phyloP scores from a whole-genome alignment of 2,797 vertebrate genomes.

The Scomberomorus guttatus region DNA sequence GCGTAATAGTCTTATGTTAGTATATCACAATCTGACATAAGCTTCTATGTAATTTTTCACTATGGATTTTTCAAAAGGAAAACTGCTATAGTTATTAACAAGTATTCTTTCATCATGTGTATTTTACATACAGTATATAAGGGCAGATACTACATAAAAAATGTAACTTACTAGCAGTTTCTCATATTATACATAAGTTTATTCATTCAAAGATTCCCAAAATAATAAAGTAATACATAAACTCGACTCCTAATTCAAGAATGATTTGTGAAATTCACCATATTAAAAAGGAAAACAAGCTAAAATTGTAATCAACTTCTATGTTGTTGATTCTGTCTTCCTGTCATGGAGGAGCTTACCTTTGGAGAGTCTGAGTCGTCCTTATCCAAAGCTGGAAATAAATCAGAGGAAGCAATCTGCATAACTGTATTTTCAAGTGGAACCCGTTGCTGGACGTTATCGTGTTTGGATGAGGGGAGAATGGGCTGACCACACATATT shows the following conservation, averaged over 20 bases:
- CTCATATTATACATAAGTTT: background rate
- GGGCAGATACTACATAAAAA: background rate
- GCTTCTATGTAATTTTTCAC: background rate
- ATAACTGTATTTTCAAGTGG: conserved; percentile 75
- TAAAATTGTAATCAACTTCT: background rate
- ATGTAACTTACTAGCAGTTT: background rate
- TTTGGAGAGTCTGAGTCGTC: conserved; percentile 63
- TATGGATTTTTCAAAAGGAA: background rate
- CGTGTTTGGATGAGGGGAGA: conserved; percentile 63
- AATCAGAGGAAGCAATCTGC: conserved; percentile 60
- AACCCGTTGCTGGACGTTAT: conserved; percentile 65
- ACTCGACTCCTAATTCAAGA: background rate
- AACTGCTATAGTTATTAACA: background rate
- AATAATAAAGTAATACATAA: background rate
- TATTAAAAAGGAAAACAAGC: background rate
- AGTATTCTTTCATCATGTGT: background rate
- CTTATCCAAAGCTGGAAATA: conserved; percentile 71
- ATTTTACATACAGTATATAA: background rate
- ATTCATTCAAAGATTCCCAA: too few species aligned
- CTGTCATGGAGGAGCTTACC: conserved; percentile 61
- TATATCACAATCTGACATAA: background rate
- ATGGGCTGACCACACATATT: conserved; percentile 84
- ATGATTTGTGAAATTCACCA: background rate
- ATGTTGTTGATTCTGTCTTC: background rate
- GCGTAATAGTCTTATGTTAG: background rate